Base-by-base conservation (phyloP, 2,113 vertebrate genomes). In the Bufo bufo region DNA sequence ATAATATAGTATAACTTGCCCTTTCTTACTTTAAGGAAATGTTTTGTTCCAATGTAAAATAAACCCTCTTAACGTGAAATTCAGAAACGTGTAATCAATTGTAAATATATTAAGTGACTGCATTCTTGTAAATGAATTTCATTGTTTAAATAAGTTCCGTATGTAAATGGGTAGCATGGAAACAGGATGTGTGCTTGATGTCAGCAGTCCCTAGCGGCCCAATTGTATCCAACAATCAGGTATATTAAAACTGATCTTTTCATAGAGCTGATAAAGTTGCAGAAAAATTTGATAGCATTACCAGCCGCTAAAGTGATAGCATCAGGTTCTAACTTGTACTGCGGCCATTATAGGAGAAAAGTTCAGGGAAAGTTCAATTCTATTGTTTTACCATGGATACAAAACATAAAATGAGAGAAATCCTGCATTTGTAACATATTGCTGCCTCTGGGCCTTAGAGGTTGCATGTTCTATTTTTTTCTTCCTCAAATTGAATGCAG, bases 341-440 rank as follows among this genome's bases (percentile, higher is more conserved):
- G 93, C 94, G 93, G 94, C 96, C 96, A 96, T 97, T 97, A 97
- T 97, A 98, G 95, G 96, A 97, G 96, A 96, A 95, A 94, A 96
- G 97, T 99, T 99, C 98, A 99, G 96, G 95, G 96, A 98, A 99
- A 99, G 98, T 99, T 99, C 98, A 98, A 92, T 91, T 93, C 96
- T 97, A 97, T 98, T 99, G 96, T 96, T 97, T 99, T 97, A 93
- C 95, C 93, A 95, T 95, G 94, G 96, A 95, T 96, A 96, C 96
- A 95, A 96, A 97, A 97, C 94, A 93, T 93, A 92, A 94, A 92
- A 95, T 92, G 86, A 80, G 89, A 96, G 93, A 97, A 96, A 95
- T 94, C 93, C 94, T 95, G 93, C 91, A 95, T 96, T 96, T 96
- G 94, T 97, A 96, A 95, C 95, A 94, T 94, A 94, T 96, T 95